These are phyloP conservation scores for Zeugodacus cucurbitae DNA, from an alignment of 1,140 invertebrate species.

Conservation along the genomic window DNA sequence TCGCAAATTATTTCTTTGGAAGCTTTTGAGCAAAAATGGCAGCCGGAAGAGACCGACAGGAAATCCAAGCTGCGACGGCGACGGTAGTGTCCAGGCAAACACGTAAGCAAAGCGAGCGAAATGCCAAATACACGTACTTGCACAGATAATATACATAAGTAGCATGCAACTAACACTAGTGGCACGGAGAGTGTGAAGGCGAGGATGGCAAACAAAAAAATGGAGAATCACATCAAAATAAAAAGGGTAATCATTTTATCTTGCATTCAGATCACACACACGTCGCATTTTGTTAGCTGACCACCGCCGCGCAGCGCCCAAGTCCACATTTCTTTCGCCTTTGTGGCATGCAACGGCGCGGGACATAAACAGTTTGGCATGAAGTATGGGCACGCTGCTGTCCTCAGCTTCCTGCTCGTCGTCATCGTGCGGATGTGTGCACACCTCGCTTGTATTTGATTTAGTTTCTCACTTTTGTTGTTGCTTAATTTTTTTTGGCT, in stretches of 20 bases:
- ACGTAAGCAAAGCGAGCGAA: background rate
- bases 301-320: background rate
- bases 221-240: conserved; percentile 48
- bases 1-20: conserved; percentile 46
- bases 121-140: background rate
- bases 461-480: background rate
- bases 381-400: background rate
- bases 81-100: background rate
- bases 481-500: background rate
- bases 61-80: conserved; percentile 48
- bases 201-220: conserved; percentile 27
- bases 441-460: conserved; percentile 3
- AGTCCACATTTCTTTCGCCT: background rate
- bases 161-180: background rate
- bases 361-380: background rate
- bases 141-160: background rate
- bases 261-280: conserved; percentile 65
- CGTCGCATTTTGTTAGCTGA: conserved; percentile 46
- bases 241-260: conserved; percentile 66
- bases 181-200: background rate
- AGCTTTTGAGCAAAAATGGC: background rate
- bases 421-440: background rate
- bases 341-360: background rate
- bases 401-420: background rate
- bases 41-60: conserved; percentile 65